Base-by-base conservation (phyloP, 2,888 invertebrate species). In the Subacronicta megacephala region DNA sequence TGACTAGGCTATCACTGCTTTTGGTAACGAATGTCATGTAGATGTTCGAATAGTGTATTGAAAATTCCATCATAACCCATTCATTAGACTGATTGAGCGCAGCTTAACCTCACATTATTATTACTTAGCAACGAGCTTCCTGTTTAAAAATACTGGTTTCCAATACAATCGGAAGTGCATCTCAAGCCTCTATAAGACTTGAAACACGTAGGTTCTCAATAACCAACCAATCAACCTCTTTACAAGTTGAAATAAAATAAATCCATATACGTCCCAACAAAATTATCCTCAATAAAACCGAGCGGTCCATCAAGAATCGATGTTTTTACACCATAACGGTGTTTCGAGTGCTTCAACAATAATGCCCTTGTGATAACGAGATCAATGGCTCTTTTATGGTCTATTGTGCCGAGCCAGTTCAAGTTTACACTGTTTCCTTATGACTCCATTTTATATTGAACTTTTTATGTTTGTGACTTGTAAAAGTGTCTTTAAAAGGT, bases 361-460 rank as follows among this genome's bases (percentile, higher is more conserved):
- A 59, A 51, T 57, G 62, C 63, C 73, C 69, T 75, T 72, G 57
- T 62, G 73, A 75, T 77, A 70, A 75, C 42, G 46, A 65, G 69
- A 72, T 53, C 78, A 69, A 61, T 75, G 61, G 62, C 55, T 62
- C 36, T 59, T 70, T 72, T 65, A 72, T 62, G 36, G 52, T 50
- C 62, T 55, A 62, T 65, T 72, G 72, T 75, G 3, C 17, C 44
- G 44, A 40, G 56, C 57, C 55, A 60, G 64, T 59, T 62, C 62
- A 68, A 62, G 75, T 65, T 57, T 57, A 76, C 49, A 33, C 29
- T 23, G 57, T 58, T 69, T 74, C 59, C 57, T 64, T 69, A 72
- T 63, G 64, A 61, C 73, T 72, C 61, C 29, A 72, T 72, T 72
- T 73, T 60, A 43, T 52, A 36, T 56, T 54, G 18, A 41, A 46